Evolutionary conservation across 1,140 invertebrate genomes (phyloP).

Genomic region (Bombus cullumanus): DNA sequence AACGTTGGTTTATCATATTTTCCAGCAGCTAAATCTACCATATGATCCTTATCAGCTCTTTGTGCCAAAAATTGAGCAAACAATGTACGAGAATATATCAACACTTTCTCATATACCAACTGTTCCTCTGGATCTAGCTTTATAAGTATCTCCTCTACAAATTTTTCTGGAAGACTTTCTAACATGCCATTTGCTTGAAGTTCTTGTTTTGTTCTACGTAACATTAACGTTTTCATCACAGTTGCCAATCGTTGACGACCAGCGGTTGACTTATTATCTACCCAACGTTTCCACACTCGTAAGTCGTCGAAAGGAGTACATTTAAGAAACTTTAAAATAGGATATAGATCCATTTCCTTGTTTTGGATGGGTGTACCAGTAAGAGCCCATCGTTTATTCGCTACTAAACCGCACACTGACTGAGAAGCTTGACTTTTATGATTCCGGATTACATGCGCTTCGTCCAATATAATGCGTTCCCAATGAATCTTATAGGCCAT

Average conservation of each 20-base stretch:
- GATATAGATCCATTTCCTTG: constrained; percentile 94
- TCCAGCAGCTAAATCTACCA: constrained; percentile 63
- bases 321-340: constrained; percentile 92
- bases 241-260: constrained; percentile 89
- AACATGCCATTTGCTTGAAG: constrained; percentile 85
- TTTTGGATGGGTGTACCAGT: constrained; percentile 99
- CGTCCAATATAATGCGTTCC: constrained; percentile 95
- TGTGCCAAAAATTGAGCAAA: constrained; percentile 91
- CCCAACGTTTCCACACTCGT: constrained; percentile 86
- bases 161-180: constrained; percentile 87
- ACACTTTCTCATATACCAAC: constrained; percentile 90
- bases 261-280: constrained; percentile 89
- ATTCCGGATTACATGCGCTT: constrained; percentile 96
- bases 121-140: constrained; percentile 88
- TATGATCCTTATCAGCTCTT: constrained; percentile 86
- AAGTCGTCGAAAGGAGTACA: constrained; percentile 95
- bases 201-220: constrained; percentile 93
- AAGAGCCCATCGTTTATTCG: constrained; percentile 90
- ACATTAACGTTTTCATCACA: constrained; percentile 91
- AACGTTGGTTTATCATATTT: constrained; percentile 63
- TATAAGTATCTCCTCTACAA: constrained; percentile 84
- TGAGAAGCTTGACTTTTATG: constrained; percentile 89
- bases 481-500: constrained; percentile 85
- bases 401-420: constrained; percentile 87
- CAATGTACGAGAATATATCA: constrained; percentile 88